These are phyloP conservation scores for Pollimyrus isidori DNA, from an alignment of 2,113 vertebrate species.

Conservation along the genomic window DNA sequence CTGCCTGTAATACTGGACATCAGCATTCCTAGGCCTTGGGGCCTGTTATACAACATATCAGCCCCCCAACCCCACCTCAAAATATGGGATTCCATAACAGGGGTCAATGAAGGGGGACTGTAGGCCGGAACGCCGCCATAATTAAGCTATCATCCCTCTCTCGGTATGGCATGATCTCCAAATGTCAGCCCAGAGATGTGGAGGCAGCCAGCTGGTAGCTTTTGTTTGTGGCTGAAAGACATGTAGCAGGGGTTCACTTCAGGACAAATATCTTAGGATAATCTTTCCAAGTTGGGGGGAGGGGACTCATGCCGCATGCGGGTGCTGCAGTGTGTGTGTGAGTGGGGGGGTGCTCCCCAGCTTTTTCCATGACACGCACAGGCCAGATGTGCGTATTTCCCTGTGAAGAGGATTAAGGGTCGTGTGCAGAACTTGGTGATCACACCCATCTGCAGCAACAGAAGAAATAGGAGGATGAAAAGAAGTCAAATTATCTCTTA, in stretches of 20 bases:
- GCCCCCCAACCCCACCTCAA: neutral
- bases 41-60: neutral
- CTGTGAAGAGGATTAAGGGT: neutral
- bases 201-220: neutral
- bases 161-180: neutral
- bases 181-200: neutral
- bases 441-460: neutral
- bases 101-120: neutral
- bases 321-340: neutral
- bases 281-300: neutral
- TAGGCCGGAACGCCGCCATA: neutral
- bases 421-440: neutral
- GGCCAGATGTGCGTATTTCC: neutral
- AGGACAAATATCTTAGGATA: conserved; percentile 4
- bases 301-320: neutral
- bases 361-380: neutral
- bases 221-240: neutral
- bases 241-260: neutral
- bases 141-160: neutral
- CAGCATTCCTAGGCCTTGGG: neutral
- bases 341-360: neutral
- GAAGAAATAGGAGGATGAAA: neutral
- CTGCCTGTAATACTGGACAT: neutral
- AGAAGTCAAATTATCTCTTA: neutral
- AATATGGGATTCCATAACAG: neutral